A percentile compares a stretch with the other conserved stretches of the same genome.
These are phyloP conservation scores for Campoletis raptor DNA, from an alignment of 2,888 invertebrate species.

Conservation along the genomic window DNA sequence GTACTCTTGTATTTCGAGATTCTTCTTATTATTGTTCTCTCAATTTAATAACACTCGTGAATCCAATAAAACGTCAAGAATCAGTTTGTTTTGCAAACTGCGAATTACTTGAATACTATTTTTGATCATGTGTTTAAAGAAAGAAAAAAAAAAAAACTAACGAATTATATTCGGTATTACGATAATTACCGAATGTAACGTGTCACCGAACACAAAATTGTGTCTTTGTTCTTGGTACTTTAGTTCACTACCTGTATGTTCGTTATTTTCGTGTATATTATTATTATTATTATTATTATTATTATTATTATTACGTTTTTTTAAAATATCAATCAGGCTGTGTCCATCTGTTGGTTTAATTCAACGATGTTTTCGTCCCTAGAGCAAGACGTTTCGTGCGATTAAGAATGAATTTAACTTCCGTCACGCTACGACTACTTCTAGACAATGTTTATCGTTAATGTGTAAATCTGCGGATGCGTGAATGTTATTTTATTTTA, in stretches of 20 bases:
- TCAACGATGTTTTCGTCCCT: constrained; percentile 66
- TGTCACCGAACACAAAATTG: constrained; percentile 19
- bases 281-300: constrained; percentile 16
- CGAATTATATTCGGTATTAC: constrained; percentile 14
- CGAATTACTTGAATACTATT: constrained; percentile 79
- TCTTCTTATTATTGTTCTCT: constrained; percentile 44
- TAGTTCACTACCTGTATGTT: constrained; percentile 38
- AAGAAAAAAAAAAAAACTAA: neutral
- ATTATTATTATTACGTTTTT: constrained; percentile 51
- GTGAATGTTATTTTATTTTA: neutral
- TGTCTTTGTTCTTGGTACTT: constrained; percentile 37
- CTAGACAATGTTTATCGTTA: constrained; percentile 53
- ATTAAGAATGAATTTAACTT: constrained; percentile 1
- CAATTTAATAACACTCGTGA: constrained; percentile 61
- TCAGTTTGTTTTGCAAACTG: constrained; percentile 82
- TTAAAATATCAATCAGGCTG: constrained; percentile 71
- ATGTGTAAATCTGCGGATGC: constrained; percentile 4
- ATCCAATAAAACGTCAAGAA: constrained; percentile 76
- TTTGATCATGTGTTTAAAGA: constrained; percentile 55
- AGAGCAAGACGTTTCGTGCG: constrained; percentile 29
- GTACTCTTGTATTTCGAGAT: constrained; percentile 1
- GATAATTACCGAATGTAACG: constrained; percentile 3
- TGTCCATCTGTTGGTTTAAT: constrained; percentile 70
- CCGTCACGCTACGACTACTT: constrained; percentile 16
- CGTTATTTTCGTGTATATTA: constrained; percentile 26